Base-by-base conservation (phyloP, 2,113 vertebrate species). In the Lepisosteus osseus region DNA sequence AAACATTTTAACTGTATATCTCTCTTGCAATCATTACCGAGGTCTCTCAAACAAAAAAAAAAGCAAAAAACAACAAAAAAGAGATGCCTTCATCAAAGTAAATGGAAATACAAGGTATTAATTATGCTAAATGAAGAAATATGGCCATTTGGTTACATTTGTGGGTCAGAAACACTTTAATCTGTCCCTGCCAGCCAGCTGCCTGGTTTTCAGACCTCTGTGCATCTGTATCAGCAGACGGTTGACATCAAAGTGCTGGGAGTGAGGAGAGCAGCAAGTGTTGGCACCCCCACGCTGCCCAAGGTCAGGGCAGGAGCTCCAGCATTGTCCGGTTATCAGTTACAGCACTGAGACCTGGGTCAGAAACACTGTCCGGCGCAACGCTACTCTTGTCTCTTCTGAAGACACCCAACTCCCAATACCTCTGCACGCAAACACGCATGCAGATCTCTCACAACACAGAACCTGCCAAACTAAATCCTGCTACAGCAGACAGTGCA, bases 71-170 rank as follows among this genome's bases (percentile, higher is more conserved):
- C 44, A 65, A 54, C 68, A 71, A 73, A 55, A 59, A 55, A 80
- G 71, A 68, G 71, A 57, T 67, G 73, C 77, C 79, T 91, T 90
- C 88, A 91, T 93, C 87, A 86, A 87, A 93, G 87, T 82, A 75
- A 82, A 6, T 86, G 84, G 87, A 91, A 91, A 92, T 82, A 84
- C 82, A 87, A 89, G 87, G 83, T 84, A 94, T 94, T 92, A 91
- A 94, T 94, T 92, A 90, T 72, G 78, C 79, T 91, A 93, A 94
- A 94, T 86, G 90, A 91, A 95, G 93, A 93, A 95, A 93, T 88
- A 93, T 87, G 90, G 82, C 76, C 72, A 69, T 75, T 80, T 67
- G 81, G 84, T 84, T 82, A 75, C 70, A 84, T 83, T 65, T 82
- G 85, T 67, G 81, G 89, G 82, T 88, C 86, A 87, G 79, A 82